Conservation (phyloP, 2,113 vertebrate species). For the Cricetomys ansorgei region DNA sequence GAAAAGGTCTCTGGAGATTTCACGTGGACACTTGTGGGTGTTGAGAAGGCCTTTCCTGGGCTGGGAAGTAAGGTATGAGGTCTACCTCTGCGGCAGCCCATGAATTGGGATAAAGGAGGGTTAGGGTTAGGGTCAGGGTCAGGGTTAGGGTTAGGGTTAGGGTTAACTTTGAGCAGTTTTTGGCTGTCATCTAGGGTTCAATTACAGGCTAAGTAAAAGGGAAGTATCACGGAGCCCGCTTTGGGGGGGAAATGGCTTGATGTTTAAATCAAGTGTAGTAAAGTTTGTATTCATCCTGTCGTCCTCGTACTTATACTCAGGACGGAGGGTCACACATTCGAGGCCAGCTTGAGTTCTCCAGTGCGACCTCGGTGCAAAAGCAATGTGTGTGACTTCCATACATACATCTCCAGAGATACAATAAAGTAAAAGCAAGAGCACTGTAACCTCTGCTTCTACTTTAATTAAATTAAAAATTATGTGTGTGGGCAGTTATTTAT, state of each 20-base stretch:
- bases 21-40: neutral
- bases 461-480: slow-evolving; percentile 41
- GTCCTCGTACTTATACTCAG: neutral
- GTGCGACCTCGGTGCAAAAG: neutral
- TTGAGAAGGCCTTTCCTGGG: neutral
- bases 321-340: neutral
- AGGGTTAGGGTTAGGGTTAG: no score
- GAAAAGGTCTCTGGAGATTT: neutral
- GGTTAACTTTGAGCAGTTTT: neutral
- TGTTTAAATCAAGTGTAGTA: slow-evolving; percentile 8
- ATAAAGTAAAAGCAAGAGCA: slow-evolving; percentile 32
- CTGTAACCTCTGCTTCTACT: slow-evolving; percentile 11
- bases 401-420: neutral
- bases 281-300: neutral
- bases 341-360: neutral
- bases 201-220: neutral
- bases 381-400: neutral
- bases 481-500: neutral
- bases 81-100: neutral
- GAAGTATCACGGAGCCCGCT: neutral
- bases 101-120: neutral
- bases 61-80: neutral
- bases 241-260: neutral
- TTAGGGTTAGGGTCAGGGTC: no score
- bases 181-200: neutral